Percentiles rank a stretch among this genome's conserved stretches.
phyloP scores from a whole-genome alignment of 2,797 vertebrate species.

The Anolis apletophallus region DNA sequence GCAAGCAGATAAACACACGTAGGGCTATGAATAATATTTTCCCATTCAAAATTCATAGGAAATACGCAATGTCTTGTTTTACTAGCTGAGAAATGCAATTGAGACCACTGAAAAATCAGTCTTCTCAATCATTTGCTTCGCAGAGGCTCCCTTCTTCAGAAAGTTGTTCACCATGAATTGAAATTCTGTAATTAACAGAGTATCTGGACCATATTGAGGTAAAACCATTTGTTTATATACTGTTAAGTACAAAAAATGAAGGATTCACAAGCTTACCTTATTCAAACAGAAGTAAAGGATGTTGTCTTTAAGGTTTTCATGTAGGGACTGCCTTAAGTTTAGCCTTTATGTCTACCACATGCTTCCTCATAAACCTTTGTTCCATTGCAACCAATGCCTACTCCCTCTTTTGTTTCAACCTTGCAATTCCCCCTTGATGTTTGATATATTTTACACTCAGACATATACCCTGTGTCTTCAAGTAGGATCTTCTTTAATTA shows the following conservation, averaged over 20 bases:
- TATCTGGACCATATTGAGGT: too few species aligned
- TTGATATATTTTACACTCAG: neutral
- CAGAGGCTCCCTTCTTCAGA: neutral
- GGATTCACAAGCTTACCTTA: too few species aligned
- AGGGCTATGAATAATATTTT: slow-evolving; percentile 37
- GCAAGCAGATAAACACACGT: slow-evolving; percentile 44
- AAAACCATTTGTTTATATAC: too few species aligned
- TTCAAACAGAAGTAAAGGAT: neutral
- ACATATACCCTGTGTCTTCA: neutral
- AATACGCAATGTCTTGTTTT: too few species aligned
- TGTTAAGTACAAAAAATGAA: too few species aligned
- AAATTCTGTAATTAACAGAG: too few species aligned
- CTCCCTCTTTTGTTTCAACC: neutral
- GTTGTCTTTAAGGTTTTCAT: neutral
- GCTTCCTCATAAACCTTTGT: too few species aligned
- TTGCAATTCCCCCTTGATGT: neutral
- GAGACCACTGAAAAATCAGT: neutral
- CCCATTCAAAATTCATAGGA: slow-evolving; percentile 23
- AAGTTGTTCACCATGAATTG: neutral
- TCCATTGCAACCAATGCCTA: neutral
- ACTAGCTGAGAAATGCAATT: too few species aligned
- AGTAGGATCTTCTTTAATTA: neutral
- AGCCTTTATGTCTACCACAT: neutral
- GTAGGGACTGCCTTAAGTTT: neutral
- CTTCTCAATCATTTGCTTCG: neutral